Percentiles rank a stretch among this genome's conserved stretches.
These are phyloP conservation scores for Nomada goodeniana DNA, from an alignment of 2,888 invertebrate species.

Conservation along the genomic window DNA sequence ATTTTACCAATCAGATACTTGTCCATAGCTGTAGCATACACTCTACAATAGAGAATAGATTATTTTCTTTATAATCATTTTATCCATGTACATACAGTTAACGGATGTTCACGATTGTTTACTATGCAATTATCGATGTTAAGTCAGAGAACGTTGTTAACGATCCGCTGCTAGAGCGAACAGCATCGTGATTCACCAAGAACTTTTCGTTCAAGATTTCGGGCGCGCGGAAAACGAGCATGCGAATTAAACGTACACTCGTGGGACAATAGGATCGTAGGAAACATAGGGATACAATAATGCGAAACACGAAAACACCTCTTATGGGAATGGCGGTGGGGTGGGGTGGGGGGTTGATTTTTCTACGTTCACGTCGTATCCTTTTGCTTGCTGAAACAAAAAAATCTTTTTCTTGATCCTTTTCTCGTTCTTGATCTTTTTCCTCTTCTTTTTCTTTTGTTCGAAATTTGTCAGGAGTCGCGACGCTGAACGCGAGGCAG, in stretches of 20 bases:
- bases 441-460: too few species aligned
- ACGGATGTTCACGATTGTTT: slow-evolving; percentile 34
- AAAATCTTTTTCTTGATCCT: too few species aligned
- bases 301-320: too few species aligned
- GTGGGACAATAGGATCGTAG: too few species aligned
- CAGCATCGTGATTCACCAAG: slow-evolving; percentile 18
- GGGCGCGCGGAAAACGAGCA: slow-evolving; percentile 20
- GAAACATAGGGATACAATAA: too few species aligned
- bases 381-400: too few species aligned
- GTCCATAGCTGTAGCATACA: slow-evolving; percentile 65
- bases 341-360: too few species aligned
- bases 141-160: slow-evolving; percentile 2
- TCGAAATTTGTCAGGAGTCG: too few species aligned
- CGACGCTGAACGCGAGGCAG: too few species aligned
- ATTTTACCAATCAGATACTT: slow-evolving; percentile 52
- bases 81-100: slow-evolving; percentile 68
- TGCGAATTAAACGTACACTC: not conserved
- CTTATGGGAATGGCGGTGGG: too few species aligned
- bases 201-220: not conserved
- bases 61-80: slow-evolving; percentile 46
- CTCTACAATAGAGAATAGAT: slow-evolving; percentile 67
- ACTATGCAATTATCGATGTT: slow-evolving; percentile 15
- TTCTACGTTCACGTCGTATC: too few species aligned
- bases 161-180: slow-evolving; percentile 23
- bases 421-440: too few species aligned